Conservation (phyloP, 2,888 invertebrate species). For the Watsonalla cultraria region DNA sequence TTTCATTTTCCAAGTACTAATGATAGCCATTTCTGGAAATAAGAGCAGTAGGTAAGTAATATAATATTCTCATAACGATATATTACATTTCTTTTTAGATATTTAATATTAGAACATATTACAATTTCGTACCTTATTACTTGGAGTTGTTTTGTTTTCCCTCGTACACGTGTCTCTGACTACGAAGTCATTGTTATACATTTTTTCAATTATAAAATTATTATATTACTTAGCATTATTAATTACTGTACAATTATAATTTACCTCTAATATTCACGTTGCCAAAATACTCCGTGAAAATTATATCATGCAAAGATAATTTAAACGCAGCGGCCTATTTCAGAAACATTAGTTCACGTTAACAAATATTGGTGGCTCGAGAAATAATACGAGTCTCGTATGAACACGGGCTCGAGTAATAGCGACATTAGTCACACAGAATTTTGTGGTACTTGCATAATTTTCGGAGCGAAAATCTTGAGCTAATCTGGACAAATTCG, state of each 20-base stretch:
- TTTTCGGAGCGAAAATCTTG: constrained; percentile 19
- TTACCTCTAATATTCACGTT: neutral
- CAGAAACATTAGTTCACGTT: constrained; percentile 10
- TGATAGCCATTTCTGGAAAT: too few species aligned
- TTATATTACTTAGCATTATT: too few species aligned
- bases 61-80: too few species aligned
- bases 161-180: too few species aligned
- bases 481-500: constrained; percentile 20
- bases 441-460: constrained; percentile 34
- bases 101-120: too few species aligned
- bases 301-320: neutral
- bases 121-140: too few species aligned
- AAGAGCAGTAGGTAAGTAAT: too few species aligned
- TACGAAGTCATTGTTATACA: too few species aligned
- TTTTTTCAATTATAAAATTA: too few species aligned
- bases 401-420: constrained; percentile 38
- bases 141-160: too few species aligned
- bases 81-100: too few species aligned
- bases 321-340: neutral
- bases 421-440: constrained; percentile 42
- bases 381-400: constrained; percentile 33
- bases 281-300: neutral
- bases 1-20: too few species aligned
- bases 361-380: constrained; percentile 34
- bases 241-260: neutral